A percentile compares a stretch with the other conserved stretches of the same genome.
Evolutionary conservation across 53 echinoderm and acorn worm species (phyloP).

Genomic region (Pentamera pediparva): DNA sequence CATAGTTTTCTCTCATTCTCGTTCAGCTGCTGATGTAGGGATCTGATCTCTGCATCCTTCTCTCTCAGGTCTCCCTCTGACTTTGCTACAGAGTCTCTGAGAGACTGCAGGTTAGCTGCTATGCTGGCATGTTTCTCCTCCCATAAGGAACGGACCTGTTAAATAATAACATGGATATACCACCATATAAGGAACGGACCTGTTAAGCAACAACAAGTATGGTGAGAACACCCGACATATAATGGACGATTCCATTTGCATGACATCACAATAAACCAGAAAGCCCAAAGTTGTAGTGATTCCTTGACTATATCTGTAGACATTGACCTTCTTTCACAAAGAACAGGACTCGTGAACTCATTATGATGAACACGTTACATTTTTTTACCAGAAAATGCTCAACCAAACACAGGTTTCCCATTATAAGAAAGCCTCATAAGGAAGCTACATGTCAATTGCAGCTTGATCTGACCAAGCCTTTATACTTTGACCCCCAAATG

Average conservation of each 20-base stretch:
- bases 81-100: conserved; percentile 53
- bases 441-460: no score
- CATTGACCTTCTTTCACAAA: no score
- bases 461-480: no score
- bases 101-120: conserved; percentile 43
- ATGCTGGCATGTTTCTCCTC: conserved; percentile 51
- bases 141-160: conserved; percentile 43
- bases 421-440: no score
- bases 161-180: not conserved
- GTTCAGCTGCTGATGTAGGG: conserved; percentile 61
- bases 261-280: not conserved
- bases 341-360: no score
- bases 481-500: no score
- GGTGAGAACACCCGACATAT: not conserved
- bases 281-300: not conserved
- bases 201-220: not conserved
- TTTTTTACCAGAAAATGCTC: no score
- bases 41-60: conserved; percentile 54
- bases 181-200: not conserved
- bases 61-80: conserved; percentile 44
- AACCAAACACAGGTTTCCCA: no score
- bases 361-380: no score
- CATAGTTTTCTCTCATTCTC: conserved; percentile 58
- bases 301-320: not conserved
- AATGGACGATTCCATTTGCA: not conserved